Evolutionary conservation across 2,888 invertebrate genomes (phyloP).

Genomic region (Ferdinandea cuprea): DNA sequence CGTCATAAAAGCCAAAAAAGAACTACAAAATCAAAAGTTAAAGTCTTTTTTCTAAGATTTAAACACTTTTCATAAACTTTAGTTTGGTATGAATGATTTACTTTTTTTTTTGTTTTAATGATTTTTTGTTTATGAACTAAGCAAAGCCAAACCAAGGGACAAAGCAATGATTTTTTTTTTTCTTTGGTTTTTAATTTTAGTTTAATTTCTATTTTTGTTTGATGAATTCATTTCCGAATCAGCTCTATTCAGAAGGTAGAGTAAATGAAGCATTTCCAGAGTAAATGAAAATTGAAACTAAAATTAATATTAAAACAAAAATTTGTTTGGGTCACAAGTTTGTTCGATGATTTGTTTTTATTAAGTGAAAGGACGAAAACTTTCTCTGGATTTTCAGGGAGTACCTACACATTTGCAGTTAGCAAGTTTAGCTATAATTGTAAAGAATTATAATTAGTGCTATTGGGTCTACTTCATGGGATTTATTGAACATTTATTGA

Average conservation of each 20-base stretch:
- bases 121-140: slow-evolving; percentile 51
- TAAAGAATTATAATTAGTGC: no score
- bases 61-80: slow-evolving; percentile 43
- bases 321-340: neutral
- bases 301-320: neutral
- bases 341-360: slow-evolving; percentile 5
- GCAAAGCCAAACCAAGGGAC: slow-evolving; percentile 70
- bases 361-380: slow-evolving; percentile 20
- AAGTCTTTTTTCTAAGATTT: slow-evolving; percentile 10
- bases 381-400: neutral
- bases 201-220: slow-evolving; percentile 15
- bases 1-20: neutral
- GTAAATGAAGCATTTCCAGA: slow-evolving; percentile 8
- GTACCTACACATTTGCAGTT: no score
- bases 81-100: slow-evolving; percentile 41
- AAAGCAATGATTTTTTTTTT: slow-evolving; percentile 53
- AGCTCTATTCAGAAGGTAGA: slow-evolving; percentile 63
- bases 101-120: slow-evolving; percentile 60
- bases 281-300: slow-evolving; percentile 6
- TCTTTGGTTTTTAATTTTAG: slow-evolving; percentile 8
- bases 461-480: no score
- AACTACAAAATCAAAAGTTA: slow-evolving; percentile 26
- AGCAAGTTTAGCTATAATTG: no score
- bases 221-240: slow-evolving; percentile 66
- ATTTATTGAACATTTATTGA: no score